Conservation (phyloP, 2,113 vertebrate species). For the Solea senegalensis region DNA sequence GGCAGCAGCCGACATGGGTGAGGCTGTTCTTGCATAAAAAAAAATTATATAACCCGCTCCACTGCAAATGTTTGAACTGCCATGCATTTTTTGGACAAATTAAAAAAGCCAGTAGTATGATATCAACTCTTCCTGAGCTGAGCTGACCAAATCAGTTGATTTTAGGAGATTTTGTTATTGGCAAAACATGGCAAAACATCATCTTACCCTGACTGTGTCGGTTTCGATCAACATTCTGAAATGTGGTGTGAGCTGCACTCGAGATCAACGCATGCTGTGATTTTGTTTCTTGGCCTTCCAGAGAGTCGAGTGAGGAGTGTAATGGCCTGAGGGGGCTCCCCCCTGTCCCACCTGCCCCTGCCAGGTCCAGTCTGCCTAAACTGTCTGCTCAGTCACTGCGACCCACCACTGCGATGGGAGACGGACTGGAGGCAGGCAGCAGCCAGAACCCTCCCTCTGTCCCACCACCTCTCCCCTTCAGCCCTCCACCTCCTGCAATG, state of each 20-base stretch:
- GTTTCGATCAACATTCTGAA: too few relatives aligned
- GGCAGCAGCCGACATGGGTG: background rate
- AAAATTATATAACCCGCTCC: background rate
- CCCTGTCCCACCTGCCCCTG: slow-evolving; percentile 85
- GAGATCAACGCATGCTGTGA: too few relatives aligned
- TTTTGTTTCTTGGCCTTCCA: slow-evolving; percentile 43
- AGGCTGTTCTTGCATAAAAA: background rate
- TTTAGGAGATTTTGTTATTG: too few relatives aligned
- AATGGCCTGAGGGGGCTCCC: slow-evolving; percentile 89
- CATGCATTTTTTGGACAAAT: too few relatives aligned
- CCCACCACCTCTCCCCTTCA: slow-evolving; percentile 77
- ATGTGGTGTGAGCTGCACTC: too few relatives aligned
- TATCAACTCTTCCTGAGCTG: too few relatives aligned
- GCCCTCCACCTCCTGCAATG: slow-evolving; percentile 86
- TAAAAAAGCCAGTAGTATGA: too few relatives aligned
- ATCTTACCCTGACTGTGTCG: too few relatives aligned
- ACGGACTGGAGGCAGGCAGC: slow-evolving; percentile 87
- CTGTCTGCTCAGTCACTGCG: slow-evolving; percentile 54
- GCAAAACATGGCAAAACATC: too few relatives aligned
- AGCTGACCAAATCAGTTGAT: too few relatives aligned
- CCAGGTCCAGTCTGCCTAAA: slow-evolving; percentile 86
- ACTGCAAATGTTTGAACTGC: too few relatives aligned
- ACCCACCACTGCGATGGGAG: slow-evolving; percentile 84
- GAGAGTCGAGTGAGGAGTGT: slow-evolving; percentile 86
- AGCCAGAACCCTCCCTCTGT: slow-evolving; percentile 83